Evolutionary conservation across 1,140 invertebrate species (phyloP).

Genomic region (Idris sp.): DNA sequence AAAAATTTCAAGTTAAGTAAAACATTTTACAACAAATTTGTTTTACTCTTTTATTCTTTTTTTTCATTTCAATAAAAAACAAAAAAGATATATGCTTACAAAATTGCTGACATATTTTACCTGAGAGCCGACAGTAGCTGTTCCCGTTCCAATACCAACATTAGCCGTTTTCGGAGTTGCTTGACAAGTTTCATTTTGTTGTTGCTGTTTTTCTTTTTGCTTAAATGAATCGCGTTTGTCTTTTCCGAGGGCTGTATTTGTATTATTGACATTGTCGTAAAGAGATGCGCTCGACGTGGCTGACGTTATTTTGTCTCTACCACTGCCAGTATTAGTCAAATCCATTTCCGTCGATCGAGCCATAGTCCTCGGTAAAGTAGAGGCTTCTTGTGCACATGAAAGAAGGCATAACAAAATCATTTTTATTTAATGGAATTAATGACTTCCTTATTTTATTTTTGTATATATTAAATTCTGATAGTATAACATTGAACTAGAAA

Average conservation of each 20-base stretch:
- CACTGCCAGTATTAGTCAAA: slow-evolving; percentile 71
- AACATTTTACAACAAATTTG: too few species aligned
- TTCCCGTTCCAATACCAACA: slow-evolving; percentile 78
- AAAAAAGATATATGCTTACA: neutral
- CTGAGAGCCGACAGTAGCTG: slow-evolving; percentile 80
- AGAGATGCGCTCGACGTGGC: slow-evolving; percentile 91
- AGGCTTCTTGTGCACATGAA: slow-evolving; percentile 81
- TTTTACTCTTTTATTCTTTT: too few species aligned
- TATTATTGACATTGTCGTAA: slow-evolving; percentile 89
- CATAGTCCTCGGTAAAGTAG: slow-evolving; percentile 88
- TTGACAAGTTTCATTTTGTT: slow-evolving; percentile 75
- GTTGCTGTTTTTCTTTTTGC: slow-evolving; percentile 73
- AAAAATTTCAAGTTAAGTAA: too few species aligned
- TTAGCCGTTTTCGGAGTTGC: slow-evolving; percentile 75
- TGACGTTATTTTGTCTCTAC: slow-evolving; percentile 86
- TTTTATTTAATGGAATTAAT: too few species aligned
- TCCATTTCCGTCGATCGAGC: slow-evolving; percentile 85
- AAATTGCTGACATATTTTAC: slow-evolving; percentile 67
- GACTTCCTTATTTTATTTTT: too few species aligned
- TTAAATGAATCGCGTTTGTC: slow-evolving; percentile 69
- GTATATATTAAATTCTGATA: too few species aligned
- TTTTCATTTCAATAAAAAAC: too few species aligned
- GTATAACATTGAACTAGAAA: neutral
- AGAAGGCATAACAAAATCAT: slow-evolving; percentile 6
- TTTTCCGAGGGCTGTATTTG: slow-evolving; percentile 70